Evolutionary conservation across 2,113 vertebrate genomes (phyloP), one percentile per base, ranked within the genome.

Genomic region (Heterotis niloticus): DNA sequence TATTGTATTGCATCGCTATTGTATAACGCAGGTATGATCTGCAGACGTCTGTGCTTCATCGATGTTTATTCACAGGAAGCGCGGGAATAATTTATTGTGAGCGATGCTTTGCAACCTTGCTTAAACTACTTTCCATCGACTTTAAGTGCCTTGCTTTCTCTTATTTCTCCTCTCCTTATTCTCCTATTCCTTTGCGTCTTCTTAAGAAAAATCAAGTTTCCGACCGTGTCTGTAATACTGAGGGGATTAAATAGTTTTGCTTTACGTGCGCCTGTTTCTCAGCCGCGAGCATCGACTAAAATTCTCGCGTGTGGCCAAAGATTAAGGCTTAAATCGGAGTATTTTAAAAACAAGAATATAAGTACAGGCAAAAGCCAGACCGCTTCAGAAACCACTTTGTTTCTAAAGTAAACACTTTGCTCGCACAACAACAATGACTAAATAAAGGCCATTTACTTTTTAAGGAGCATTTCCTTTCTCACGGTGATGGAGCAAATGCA

Each of bases 401-500:
- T 74, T 74, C 20, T 54, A 74, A 74, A 74, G 56, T 17, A 59
- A 59, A 59, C 23, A 74, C 10, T 52, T 74, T 44, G 34, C 20
- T 57, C 70, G 54, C 20, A 10, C 26, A n/a, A 59, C n/a, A 57
- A 5, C 13, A 23, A 11, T 34, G n/a, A 56, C 14, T 54, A 34
- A 24, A 73, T 57, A 26, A 26, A 56, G 56, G 71, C 71, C 52
- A 56, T 13, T 14, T 12, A 24, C 23, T 5, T 26, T 52, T 73
- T 73, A 20, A 56, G 68, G 44, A 73, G 52, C 51, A 14, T 73
- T 57, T 73, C 71, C 71, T 56, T 73, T 26, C 52, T 73, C 28
- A 56, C 13, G 26, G 71, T 28, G 66, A 68, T 28, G 26, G 13
- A 10, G 9, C 57, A 59, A 10, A 9, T 59, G 13, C 29, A 12